Evolutionary conservation across 2,113 vertebrate species (phyloP).

Genomic region (Heteronetta atricapilla): DNA sequence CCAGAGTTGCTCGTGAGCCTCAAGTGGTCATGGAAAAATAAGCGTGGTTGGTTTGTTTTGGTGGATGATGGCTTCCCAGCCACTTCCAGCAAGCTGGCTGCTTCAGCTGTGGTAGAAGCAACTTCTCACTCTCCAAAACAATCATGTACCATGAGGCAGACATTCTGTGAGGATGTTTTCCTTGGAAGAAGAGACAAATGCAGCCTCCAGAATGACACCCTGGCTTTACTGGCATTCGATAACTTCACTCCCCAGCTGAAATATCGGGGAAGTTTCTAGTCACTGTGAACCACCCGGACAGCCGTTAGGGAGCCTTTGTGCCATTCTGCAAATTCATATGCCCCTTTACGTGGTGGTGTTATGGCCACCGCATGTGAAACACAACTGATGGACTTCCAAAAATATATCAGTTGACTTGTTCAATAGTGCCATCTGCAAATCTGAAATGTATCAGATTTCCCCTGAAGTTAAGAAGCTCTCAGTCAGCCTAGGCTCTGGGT

Average conservation of each 20-base stretch:
- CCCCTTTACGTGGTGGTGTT: background rate
- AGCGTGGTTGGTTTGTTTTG: background rate
- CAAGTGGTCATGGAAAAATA: background rate
- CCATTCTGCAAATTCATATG: background rate
- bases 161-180: background rate
- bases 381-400: background rate
- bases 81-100: background rate
- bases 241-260: background rate
- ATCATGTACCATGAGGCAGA: rapidly evolving
- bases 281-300: background rate
- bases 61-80: background rate
- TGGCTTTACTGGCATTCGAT: background rate
- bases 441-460: background rate
- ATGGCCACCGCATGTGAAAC: rapidly evolving
- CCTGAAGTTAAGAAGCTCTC: background rate
- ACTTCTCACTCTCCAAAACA: background rate
- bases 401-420: background rate
- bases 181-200: background rate
- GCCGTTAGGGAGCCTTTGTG: background rate
- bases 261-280: background rate
- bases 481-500: background rate
- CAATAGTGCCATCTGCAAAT: background rate
- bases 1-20: background rate
- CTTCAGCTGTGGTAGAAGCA: background rate
- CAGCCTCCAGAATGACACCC: background rate